Conservation (phyloP, 2,113 vertebrate species). For the Podarcis raffonei region DNA sequence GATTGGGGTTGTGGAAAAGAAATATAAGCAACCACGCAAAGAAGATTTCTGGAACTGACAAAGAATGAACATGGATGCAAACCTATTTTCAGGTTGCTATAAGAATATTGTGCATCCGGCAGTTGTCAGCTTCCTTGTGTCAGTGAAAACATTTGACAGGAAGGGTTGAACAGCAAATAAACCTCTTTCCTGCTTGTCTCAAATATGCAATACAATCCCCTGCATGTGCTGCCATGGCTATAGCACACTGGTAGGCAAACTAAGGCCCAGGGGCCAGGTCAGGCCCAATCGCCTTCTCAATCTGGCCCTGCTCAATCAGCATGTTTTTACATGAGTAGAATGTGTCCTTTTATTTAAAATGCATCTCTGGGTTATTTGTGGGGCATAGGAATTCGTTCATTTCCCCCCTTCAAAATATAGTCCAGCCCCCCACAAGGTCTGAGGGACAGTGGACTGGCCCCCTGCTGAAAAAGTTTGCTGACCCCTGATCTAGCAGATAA, state of each 20-base stretch:
- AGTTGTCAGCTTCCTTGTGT: background rate
- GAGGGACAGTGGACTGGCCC: too few relatives aligned
- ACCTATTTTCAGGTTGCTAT: background rate
- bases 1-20: background rate
- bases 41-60: background rate
- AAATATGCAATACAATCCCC: background rate
- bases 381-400: too few relatives aligned
- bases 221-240: background rate
- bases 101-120: background rate
- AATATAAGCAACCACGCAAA: background rate
- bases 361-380: too few relatives aligned
- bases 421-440: too few relatives aligned
- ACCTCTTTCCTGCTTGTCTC: background rate
- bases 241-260: background rate
- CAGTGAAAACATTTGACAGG: background rate
- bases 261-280: too few relatives aligned
- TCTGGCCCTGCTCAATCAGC: too few relatives aligned
- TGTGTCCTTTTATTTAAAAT: too few relatives aligned
- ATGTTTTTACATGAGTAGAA: too few relatives aligned
- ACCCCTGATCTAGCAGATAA: background rate
- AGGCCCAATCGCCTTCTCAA: too few relatives aligned
- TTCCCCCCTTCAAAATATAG: too few relatives aligned
- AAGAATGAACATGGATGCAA: background rate
- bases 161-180: background rate
- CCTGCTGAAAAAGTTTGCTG: too few relatives aligned